Percentiles rank a stretch among this genome's conserved stretches.
Conservation (phyloP, 2,797 vertebrate genomes). For the Siniperca obscura region DNA sequence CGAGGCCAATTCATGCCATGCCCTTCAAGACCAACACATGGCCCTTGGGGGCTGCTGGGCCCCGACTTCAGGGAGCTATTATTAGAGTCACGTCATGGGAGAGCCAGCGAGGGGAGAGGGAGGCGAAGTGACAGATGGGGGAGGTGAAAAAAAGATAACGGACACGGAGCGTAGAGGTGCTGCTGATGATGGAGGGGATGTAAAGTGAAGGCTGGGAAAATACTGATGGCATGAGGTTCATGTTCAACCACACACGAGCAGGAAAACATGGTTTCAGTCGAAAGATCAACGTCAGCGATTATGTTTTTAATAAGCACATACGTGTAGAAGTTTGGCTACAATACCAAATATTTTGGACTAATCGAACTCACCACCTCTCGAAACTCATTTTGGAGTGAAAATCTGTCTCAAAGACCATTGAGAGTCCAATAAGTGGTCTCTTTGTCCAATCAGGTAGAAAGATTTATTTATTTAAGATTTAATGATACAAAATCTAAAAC, state of each 20-base stretch:
- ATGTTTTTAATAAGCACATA: no score
- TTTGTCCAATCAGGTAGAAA: no score
- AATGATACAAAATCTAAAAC: not conserved
- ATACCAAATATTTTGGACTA: not conserved
- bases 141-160: slow-evolving; percentile 37
- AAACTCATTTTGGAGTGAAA: no score
- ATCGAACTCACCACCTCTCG: not conserved
- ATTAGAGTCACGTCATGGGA: slow-evolving; percentile 78
- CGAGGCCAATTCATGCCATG: slow-evolving; percentile 71
- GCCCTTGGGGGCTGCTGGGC: slow-evolving; percentile 69
- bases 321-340: no score
- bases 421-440: no score
- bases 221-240: slow-evolving; percentile 11
- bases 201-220: slow-evolving; percentile 13
- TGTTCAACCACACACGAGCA: not conserved
- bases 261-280: not conserved
- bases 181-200: slow-evolving; percentile 34
- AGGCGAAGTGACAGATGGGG: slow-evolving; percentile 76
- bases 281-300: not conserved
- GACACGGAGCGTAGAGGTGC: slow-evolving; percentile 25
- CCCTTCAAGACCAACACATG: slow-evolving; percentile 80
- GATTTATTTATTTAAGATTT: no score
- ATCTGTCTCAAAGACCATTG: no score
- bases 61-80: slow-evolving; percentile 81
- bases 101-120: slow-evolving; percentile 68